phyloP scores from a whole-genome alignment of 2,888 invertebrate species.

The Scrobipalpa atriplicella region DNA sequence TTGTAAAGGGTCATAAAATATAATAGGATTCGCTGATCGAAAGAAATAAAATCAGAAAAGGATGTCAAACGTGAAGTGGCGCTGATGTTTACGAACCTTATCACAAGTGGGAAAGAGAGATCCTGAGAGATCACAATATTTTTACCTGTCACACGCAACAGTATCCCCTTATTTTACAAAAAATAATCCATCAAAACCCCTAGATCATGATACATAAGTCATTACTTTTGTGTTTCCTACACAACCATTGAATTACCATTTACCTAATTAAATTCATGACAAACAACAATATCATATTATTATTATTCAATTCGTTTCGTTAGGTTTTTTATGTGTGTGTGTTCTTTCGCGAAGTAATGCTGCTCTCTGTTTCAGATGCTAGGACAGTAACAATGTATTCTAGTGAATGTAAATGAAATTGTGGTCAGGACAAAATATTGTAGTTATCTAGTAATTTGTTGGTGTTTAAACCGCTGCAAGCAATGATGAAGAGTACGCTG shows the following conservation, averaged over 20 bases:
- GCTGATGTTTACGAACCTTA: slow-evolving; percentile 40
- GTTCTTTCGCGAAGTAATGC: slow-evolving; percentile 11
- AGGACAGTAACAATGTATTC: slow-evolving; percentile 71
- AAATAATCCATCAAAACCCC: slow-evolving; percentile 12
- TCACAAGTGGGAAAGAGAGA: slow-evolving; percentile 42
- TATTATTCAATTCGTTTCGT: background rate
- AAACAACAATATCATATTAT: background rate
- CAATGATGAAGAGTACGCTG: slow-evolving; percentile 89
- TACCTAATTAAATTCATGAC: background rate
- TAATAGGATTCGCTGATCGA: slow-evolving; percentile 23
- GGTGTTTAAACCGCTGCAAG: slow-evolving; percentile 56
- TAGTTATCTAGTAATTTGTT: slow-evolving; percentile 61
- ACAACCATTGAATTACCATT: slow-evolving; percentile 3
- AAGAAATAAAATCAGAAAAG: slow-evolving; percentile 32
- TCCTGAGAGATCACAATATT: slow-evolving; percentile 40
- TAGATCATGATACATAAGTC: background rate
- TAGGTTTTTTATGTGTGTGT: slow-evolving; percentile 18
- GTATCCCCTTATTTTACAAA: slow-evolving; percentile 31
- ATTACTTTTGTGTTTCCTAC: background rate
- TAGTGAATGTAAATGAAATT: slow-evolving; percentile 69
- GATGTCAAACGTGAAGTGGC: slow-evolving; percentile 40
- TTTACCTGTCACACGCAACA: slow-evolving; percentile 37
- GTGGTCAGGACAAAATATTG: slow-evolving; percentile 49
- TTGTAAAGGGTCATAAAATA: slow-evolving; percentile 25
- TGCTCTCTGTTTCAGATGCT: slow-evolving; percentile 64